Evolutionary conservation across 2,113 vertebrate species (phyloP).

Genomic region (Megalops atlanticus): DNA sequence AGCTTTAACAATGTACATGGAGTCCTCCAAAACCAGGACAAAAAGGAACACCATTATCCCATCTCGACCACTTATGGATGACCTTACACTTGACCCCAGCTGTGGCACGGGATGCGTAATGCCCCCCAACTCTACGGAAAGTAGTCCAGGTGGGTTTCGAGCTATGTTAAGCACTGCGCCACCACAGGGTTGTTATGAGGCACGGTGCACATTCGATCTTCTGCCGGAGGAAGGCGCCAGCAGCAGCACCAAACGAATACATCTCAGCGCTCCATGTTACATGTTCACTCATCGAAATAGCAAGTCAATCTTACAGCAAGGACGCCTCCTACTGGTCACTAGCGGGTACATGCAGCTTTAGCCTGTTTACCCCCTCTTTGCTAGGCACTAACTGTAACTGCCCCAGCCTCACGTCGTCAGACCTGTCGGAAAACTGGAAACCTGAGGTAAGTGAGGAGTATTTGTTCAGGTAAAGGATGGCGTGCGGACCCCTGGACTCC

Average conservation of each 20-base stretch:
- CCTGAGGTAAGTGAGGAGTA: not conserved
- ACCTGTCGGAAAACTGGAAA: not conserved
- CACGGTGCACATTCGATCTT: conserved; percentile 55
- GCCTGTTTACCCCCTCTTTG: not conserved
- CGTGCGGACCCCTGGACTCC: not conserved
- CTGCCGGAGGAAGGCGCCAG: conserved; percentile 61
- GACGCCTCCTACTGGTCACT: conserved; percentile 70
- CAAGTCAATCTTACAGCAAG: conserved; percentile 33
- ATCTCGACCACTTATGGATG: not conserved
- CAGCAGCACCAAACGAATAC: conserved; percentile 42
- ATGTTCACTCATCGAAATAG: conserved; percentile 39
- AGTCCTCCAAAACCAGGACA: too few relatives aligned
- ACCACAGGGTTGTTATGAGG: conserved; percentile 62
- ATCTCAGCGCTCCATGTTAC: conserved; percentile 33
- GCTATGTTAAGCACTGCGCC: conserved; percentile 52
- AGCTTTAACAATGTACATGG: not conserved
- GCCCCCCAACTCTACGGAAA: conserved; percentile 43
- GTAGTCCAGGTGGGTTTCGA: conserved; percentile 66
- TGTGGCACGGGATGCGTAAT: conserved; percentile 6
- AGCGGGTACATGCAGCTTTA: not conserved
- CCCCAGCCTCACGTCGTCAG: too few relatives aligned
- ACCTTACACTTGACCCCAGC: conserved; percentile 17
- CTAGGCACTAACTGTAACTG: not conserved
- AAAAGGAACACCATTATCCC: not conserved
- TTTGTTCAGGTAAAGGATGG: not conserved